Evolutionary conservation across 2,797 vertebrate genomes (phyloP).

Genomic region (Thamnophis elegans): DNA sequence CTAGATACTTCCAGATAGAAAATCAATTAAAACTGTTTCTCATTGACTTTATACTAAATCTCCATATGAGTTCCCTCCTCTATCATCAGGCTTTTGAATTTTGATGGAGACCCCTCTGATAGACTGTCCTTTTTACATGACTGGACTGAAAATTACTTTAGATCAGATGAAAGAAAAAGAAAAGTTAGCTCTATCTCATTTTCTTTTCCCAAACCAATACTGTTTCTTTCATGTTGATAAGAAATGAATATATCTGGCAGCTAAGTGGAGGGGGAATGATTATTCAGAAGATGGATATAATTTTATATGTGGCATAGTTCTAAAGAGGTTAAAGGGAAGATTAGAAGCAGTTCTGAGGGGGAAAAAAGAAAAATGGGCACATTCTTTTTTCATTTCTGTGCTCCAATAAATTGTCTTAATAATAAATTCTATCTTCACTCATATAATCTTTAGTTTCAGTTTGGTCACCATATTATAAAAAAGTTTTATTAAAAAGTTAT

Average conservation of each 20-base stretch:
- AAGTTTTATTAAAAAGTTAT: not conserved
- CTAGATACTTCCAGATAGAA: not conserved
- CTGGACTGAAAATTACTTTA: slow-evolving; percentile 23
- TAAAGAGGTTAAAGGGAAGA: slow-evolving; percentile 1
- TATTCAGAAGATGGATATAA: not conserved
- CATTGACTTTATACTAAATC: not conserved
- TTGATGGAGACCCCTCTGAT: not conserved
- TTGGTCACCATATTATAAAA: not conserved
- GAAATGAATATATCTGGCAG: slow-evolving; percentile 7
- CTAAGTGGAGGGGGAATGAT: not conserved
- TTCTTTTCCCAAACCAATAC: not conserved
- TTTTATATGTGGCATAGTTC: not conserved
- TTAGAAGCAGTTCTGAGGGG: not conserved
- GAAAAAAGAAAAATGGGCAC: not conserved
- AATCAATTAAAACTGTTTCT: slow-evolving; percentile 21
- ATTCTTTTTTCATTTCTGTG: not conserved
- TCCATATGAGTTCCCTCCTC: not conserved
- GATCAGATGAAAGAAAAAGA: slow-evolving; percentile 21
- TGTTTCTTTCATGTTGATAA: slow-evolving; percentile 26
- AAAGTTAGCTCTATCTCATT: slow-evolving; percentile 14
- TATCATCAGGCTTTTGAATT: not conserved
- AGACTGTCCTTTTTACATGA: not conserved
- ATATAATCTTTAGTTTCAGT: not conserved
- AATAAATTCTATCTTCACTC: not conserved
- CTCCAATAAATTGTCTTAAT: not conserved